Base-by-base conservation (phyloP, 2,888 invertebrate species). In the Drosophila suboccidentalis region DNA sequence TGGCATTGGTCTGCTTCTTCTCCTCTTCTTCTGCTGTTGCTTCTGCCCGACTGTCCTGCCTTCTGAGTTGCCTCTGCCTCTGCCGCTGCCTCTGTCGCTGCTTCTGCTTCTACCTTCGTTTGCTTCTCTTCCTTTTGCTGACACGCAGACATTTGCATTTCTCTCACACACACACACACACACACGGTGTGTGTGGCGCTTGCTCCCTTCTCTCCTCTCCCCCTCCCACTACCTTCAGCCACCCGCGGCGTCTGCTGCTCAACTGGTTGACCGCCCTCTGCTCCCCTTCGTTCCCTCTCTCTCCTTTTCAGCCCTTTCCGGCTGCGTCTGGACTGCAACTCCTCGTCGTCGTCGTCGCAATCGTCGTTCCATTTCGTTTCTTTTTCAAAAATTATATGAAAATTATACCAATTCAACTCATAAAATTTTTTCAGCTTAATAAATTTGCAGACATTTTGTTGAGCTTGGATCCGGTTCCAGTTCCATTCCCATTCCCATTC, bases 371-470 rank as follows among this genome's bases (percentile, higher is more conserved):
- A 76, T 82, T 88, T 87, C 72, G 88, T 67, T 82, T 87, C 72
- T 63, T 74, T 83, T 76, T 75, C 66, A 82, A 88, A 90, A 89
- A 87, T 90, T 91, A 90, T 90, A 89, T 91, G 90, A 91, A 91
- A 90, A 91, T 91, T 91, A 91, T 91, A 87, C 90, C 87, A 86
- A 87, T 89, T 90, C 87, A 80, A 90, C 87, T 91, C 91, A 91
- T 91, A 91, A 91, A 91, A 84, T 85, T 89, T 87, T 88, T 91
- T 80, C 87, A 89, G 87, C 87, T 81, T 81, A 88, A 90, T 90
- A 90, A 88, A 88, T 90, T 87, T 72, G 80, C 90, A 84, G 87
- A 90, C 87, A 88, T 90, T 88, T 88, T 88, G 87, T 84, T 59
- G 44, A 63, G 47, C 46, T 55, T 38, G 57, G 49, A 59, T 41